Conservation (phyloP, 2,888 invertebrate species). For the Andrena hattorfiana region DNA sequence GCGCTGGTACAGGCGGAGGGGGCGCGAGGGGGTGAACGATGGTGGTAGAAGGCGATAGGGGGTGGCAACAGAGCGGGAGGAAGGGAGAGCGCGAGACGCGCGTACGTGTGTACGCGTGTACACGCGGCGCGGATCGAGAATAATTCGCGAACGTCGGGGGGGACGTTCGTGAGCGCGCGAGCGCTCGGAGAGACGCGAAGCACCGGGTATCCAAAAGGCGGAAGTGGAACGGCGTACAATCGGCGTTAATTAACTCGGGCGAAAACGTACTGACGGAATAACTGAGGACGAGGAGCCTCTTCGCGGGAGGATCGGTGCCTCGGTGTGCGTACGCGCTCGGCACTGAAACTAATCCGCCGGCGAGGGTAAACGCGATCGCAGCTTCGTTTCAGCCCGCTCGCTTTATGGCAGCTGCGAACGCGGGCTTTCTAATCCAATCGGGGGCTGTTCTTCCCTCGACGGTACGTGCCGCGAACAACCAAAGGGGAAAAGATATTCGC, state of each 20-base stretch:
- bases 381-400: constrained; percentile 8
- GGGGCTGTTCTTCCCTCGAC: neutral
- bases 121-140: constrained; percentile 23
- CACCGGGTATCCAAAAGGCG: constrained; percentile 50
- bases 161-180: constrained; percentile 8
- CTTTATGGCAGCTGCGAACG: constrained; percentile 7
- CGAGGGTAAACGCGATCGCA: constrained; percentile 40
- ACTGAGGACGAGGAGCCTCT: constrained; percentile 49
- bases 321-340: constrained; percentile 28
- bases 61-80: constrained; percentile 10
- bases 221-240: constrained; percentile 68
- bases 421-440: constrained; percentile 9
- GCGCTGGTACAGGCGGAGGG: constrained; percentile 31
- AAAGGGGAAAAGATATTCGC: neutral
- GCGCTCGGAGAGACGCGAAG: constrained; percentile 32
- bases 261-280: constrained; percentile 53
- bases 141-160: constrained; percentile 12
- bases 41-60: constrained; percentile 1
- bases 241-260: constrained; percentile 70
- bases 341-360: constrained; percentile 37
- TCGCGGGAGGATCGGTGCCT: constrained; percentile 40
- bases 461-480: neutral
- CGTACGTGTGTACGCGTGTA: constrained; percentile 14
- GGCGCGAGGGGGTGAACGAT: neutral
- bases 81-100: constrained; percentile 25